phyloP scores from a whole-genome alignment of 2,888 invertebrate genomes.

The Caenorhabditis angaria region DNA sequence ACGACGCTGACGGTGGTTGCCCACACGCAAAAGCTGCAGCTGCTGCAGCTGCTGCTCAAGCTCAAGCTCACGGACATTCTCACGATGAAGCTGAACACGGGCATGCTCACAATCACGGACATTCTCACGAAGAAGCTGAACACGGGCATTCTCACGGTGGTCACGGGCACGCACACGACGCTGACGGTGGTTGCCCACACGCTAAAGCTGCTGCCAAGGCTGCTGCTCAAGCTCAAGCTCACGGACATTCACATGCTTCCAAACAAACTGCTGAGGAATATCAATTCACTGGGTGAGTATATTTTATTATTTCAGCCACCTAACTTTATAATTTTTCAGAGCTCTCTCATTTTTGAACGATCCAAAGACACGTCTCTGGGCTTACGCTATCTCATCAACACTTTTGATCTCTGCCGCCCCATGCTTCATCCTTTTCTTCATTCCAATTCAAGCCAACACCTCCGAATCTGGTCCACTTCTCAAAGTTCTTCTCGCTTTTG shows the following conservation, averaged over 20 bases:
- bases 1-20: conserved; percentile 41
- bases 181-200: conserved; percentile 10
- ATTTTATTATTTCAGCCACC: neutral
- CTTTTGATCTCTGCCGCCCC: conserved; percentile 93
- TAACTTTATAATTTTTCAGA: conserved; percentile 44
- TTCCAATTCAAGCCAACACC: conserved; percentile 79
- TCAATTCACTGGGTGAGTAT: conserved; percentile 30
- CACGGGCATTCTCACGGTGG: conserved; percentile 51
- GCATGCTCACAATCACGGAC: conserved; percentile 37
- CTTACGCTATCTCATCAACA: conserved; percentile 78
- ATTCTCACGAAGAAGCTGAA: conserved; percentile 36
- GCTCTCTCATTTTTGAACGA: conserved; percentile 66
- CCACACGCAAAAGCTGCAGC: conserved; percentile 36
- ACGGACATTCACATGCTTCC: conserved; percentile 6
- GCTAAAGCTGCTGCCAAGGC: neutral
- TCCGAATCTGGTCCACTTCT: conserved; percentile 64
- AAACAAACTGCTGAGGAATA: conserved; percentile 28
- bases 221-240: neutral
- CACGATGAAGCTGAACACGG: conserved; percentile 51
- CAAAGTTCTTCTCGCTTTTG: conserved; percentile 82
- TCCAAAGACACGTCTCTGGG: conserved; percentile 66
- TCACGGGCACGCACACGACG: conserved; percentile 51
- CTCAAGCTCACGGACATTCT: conserved; percentile 51
- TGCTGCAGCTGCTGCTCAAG: conserved; percentile 36
- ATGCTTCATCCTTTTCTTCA: conserved; percentile 88